These are phyloP conservation scores for Agapetus fuscipes DNA, from an alignment of 2,888 invertebrate genomes.

Conservation along the genomic window DNA sequence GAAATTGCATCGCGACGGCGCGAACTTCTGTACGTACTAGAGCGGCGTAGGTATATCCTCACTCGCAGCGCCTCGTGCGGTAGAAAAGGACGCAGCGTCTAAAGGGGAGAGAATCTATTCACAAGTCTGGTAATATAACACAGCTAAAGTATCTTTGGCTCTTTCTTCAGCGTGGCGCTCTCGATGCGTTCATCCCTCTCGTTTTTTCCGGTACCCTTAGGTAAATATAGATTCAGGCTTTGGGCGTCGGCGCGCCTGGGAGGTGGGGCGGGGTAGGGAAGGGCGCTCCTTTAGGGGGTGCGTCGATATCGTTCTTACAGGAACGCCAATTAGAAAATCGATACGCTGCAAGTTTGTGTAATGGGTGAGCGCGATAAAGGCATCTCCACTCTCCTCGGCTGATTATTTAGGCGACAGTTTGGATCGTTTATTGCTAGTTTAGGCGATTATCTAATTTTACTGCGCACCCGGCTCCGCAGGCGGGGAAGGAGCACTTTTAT, in stretches of 20 bases:
- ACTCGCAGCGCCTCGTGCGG: not conserved
- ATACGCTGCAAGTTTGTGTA: slow-evolving; percentile 12
- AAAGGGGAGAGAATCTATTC: no score
- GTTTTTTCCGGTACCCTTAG: slow-evolving; percentile 6
- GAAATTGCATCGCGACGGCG: slow-evolving; percentile 21
- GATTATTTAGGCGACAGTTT: no score
- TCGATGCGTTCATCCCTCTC: slow-evolving; percentile 13
- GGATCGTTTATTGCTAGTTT: no score
- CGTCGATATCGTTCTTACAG: slow-evolving; percentile 11
- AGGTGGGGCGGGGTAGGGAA: slow-evolving; percentile 18
- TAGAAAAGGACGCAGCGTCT: slow-evolving; percentile 2
- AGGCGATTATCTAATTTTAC: no score
- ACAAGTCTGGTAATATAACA: no score
- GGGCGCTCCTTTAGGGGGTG: slow-evolving; percentile 12
- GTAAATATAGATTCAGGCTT: slow-evolving; percentile 19
- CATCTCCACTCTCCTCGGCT: no score
- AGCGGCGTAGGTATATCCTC: slow-evolving; percentile 6
- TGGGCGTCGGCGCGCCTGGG: slow-evolving; percentile 19
- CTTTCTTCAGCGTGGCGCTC: slow-evolving; percentile 11
- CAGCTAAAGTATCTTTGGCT: slow-evolving; percentile 11
- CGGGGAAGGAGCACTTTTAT: no score
- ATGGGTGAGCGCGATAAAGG: no score
- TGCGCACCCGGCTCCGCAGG: no score
- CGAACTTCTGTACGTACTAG: slow-evolving; percentile 8
- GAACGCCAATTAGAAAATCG: slow-evolving; percentile 15